These are phyloP conservation scores for Ganaspis brasiliensis DNA, from an alignment of 2,888 invertebrate genomes.

Conservation along the genomic window DNA sequence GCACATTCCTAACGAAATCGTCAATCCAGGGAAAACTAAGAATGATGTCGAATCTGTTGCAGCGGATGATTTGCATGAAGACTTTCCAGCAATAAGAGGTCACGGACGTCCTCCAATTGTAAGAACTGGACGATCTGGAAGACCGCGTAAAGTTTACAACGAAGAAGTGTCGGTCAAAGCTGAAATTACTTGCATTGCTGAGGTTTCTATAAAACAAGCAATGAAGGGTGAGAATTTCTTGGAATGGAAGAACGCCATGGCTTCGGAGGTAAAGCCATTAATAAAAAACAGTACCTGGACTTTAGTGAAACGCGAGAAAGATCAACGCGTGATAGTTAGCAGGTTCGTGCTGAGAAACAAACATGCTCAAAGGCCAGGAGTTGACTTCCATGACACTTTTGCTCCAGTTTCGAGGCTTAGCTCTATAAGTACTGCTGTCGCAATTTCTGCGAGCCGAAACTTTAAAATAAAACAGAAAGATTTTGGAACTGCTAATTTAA, in stretches of 20 bases:
- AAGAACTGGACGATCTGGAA: slow-evolving; percentile 47
- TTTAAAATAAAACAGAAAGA: not conserved
- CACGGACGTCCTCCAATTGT: slow-evolving; percentile 38
- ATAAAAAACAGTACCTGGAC: slow-evolving; percentile 44
- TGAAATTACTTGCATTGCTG: slow-evolving; percentile 17
- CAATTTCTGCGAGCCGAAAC: not conserved
- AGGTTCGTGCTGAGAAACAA: slow-evolving; percentile 38
- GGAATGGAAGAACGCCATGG: slow-evolving; percentile 46
- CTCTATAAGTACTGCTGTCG: not conserved
- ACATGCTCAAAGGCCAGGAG: slow-evolving; percentile 39
- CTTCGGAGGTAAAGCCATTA: slow-evolving; percentile 31
- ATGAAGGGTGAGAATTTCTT: slow-evolving; percentile 25
- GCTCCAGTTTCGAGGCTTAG: slow-evolving; percentile 35
- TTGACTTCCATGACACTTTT: slow-evolving; percentile 46
- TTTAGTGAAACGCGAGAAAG: slow-evolving; percentile 33
- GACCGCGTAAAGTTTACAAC: slow-evolving; percentile 35
- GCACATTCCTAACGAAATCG: no score
- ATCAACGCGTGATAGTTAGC: slow-evolving; percentile 36
- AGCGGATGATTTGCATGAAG: no score
- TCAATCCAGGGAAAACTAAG: no score
- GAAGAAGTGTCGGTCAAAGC: not conserved
- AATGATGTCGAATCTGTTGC: no score
- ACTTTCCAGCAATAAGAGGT: slow-evolving; percentile 42
- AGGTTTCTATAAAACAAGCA: slow-evolving; percentile 36
- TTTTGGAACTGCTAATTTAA: not conserved